phyloP scores from a whole-genome alignment of 2,888 invertebrate genomes.

The Asteroscopus sphinx region DNA sequence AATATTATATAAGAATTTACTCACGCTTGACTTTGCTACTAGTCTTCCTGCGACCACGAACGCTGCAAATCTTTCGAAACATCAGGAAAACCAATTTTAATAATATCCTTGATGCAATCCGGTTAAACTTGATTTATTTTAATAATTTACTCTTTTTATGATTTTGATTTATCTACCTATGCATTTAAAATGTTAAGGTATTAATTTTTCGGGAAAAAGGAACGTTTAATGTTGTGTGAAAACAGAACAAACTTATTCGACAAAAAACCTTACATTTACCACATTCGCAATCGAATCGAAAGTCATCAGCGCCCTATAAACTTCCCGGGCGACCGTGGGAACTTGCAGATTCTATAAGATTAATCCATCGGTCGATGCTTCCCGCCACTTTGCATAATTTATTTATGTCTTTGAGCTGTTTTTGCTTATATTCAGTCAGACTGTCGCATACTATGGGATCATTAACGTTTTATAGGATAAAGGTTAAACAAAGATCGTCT shows the following conservation, averaged over 20 bases:
- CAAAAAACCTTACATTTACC: background rate
- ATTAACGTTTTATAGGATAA: slow-evolving; percentile 29
- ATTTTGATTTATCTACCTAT: no score
- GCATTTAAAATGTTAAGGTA: no score
- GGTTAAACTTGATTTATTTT: no score
- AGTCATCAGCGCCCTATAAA: slow-evolving; percentile 48
- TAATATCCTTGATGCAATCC: no score
- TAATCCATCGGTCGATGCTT: slow-evolving; percentile 73
- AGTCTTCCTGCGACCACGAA: no score
- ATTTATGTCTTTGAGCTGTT: slow-evolving; percentile 67
- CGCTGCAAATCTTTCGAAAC: no score
- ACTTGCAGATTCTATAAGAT: slow-evolving; percentile 70
- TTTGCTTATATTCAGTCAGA: slow-evolving; percentile 49
- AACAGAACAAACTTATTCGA: background rate
- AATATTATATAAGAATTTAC: no score
- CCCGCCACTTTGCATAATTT: slow-evolving; percentile 70
- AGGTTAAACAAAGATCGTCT: slow-evolving; percentile 16
- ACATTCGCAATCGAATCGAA: slow-evolving; percentile 49
- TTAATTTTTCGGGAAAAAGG: background rate
- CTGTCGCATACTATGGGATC: slow-evolving; percentile 48
- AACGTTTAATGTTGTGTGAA: background rate
- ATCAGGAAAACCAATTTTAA: no score
- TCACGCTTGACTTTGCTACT: no score
- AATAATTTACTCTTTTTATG: no score
- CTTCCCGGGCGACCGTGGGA: slow-evolving; percentile 69